A percentile compares a stretch with the other conserved stretches of the same genome.
Conservation (phyloP, 2,113 vertebrate species). For the Nycticryphes semicollaris region DNA sequence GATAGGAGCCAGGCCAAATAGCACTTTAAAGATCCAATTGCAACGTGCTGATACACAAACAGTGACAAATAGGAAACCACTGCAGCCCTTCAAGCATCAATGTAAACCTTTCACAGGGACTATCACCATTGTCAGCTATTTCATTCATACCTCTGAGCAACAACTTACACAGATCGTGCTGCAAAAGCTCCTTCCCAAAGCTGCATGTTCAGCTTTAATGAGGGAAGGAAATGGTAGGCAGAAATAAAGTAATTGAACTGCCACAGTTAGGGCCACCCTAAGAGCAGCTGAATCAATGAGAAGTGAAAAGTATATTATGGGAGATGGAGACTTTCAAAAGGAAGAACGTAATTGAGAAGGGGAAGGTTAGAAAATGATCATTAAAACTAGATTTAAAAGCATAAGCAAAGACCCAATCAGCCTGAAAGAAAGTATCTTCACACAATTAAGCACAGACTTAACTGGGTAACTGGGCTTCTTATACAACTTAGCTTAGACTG, state of each 20-base stretch:
- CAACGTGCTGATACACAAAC: background rate
- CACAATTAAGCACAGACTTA: background rate
- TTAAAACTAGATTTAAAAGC: background rate
- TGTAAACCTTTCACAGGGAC: background rate
- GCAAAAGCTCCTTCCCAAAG: background rate
- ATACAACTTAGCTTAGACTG: background rate
- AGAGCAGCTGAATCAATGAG: background rate
- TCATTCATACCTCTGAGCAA: background rate
- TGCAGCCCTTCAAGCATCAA: background rate
- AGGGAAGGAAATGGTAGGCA: slow-evolving; percentile 22
- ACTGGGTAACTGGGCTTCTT: background rate
- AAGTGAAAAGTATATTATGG: background rate
- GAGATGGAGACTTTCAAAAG: background rate
- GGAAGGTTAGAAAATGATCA: background rate
- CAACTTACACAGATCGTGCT: background rate
- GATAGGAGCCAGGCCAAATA: background rate
- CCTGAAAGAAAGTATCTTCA: background rate
- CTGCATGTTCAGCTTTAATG: slow-evolving; percentile 3
- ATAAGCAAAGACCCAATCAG: background rate
- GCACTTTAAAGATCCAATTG: slow-evolving; percentile 40
- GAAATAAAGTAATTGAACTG: slow-evolving; percentile 6
- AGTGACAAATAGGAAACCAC: slow-evolving; percentile 21
- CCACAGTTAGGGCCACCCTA: background rate
- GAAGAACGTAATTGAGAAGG: background rate
- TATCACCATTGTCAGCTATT: slow-evolving; percentile 1